phyloP scores from a whole-genome alignment of 1,140 invertebrate species.

The Eumeta japonica region DNA sequence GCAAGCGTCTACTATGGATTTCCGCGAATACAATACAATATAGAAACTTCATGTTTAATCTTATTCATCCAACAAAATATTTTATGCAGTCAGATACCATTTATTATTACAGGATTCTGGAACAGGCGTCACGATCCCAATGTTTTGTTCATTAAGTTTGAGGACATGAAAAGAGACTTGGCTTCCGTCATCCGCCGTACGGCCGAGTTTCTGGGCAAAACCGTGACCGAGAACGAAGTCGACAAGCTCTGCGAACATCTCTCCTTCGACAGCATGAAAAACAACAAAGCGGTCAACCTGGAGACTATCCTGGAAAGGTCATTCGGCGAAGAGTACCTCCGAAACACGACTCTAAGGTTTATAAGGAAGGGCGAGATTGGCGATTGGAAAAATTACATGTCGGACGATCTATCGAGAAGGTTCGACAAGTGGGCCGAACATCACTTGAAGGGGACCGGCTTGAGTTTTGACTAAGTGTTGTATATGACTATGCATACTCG shows the following conservation, averaged over 20 bases:
- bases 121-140: conserved; percentile 71
- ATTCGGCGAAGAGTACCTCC: conserved; percentile 49
- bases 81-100: background rate
- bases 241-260: conserved; percentile 70
- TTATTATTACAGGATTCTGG: conserved; percentile 58
- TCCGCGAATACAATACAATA: too few species aligned
- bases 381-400: conserved; percentile 83
- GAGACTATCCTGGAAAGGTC: conserved; percentile 61
- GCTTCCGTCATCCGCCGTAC: conserved; percentile 64
- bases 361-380: conserved; percentile 81
- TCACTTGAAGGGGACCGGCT: conserved; percentile 64
- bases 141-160: conserved; percentile 79
- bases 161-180: conserved; percentile 80
- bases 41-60: too few species aligned
- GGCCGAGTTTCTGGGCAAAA: conserved; percentile 71
- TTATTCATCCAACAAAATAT: too few species aligned
- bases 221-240: conserved; percentile 65
- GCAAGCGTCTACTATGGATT: too few species aligned
- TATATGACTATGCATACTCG: background rate
- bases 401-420: conserved; percentile 63
- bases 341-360: conserved; percentile 63
- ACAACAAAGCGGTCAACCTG: conserved; percentile 75
- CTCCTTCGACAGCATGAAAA: conserved; percentile 79
- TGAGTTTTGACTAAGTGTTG: conserved; percentile 59
- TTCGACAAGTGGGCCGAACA: conserved; percentile 77